Evolutionary conservation across 2,797 vertebrate species (phyloP).

Genomic region (Anableps anableps): DNA sequence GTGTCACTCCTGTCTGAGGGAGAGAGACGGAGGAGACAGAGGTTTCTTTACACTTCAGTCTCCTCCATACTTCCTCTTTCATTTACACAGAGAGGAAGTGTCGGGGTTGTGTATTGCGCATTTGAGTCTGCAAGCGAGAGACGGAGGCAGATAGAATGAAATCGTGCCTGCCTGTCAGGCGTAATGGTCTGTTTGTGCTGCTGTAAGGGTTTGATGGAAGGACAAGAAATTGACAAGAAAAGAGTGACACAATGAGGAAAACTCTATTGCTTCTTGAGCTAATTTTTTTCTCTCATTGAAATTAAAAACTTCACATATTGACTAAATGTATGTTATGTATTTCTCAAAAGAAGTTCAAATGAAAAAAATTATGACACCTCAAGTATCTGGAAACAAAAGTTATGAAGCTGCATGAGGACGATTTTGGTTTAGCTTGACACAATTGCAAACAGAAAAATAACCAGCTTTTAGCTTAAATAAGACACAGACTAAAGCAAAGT

Average conservation of each 20-base stretch:
- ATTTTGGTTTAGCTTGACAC: background rate
- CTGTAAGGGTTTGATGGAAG: conserved; percentile 43
- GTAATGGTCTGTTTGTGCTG: conserved; percentile 71
- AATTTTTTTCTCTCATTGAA: conserved; percentile 13
- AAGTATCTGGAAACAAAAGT: background rate
- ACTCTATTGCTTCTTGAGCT: conserved; percentile 20
- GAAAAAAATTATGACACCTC: background rate
- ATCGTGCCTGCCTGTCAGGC: conserved; percentile 57
- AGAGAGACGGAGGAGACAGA: conserved; percentile 71
- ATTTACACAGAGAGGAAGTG: conserved; percentile 68
- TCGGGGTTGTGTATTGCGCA: conserved; percentile 37
- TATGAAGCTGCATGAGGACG: background rate
- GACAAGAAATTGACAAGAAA: conserved; percentile 33
- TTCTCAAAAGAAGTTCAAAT: conserved; percentile 2
- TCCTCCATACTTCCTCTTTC: conserved; percentile 72
- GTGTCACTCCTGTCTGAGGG: conserved; percentile 72
- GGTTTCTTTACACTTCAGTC: conserved; percentile 71
- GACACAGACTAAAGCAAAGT: background rate
- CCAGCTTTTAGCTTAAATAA: background rate
- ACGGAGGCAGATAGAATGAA: conserved; percentile 44
- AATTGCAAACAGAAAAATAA: background rate
- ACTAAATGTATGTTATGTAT: background rate
- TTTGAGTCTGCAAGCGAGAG: conserved; percentile 29
- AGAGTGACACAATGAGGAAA: conserved; percentile 25
- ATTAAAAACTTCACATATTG: conserved; percentile 2